Conservation (phyloP, 2,888 invertebrate species). For the Bunonema sp. region DNA sequence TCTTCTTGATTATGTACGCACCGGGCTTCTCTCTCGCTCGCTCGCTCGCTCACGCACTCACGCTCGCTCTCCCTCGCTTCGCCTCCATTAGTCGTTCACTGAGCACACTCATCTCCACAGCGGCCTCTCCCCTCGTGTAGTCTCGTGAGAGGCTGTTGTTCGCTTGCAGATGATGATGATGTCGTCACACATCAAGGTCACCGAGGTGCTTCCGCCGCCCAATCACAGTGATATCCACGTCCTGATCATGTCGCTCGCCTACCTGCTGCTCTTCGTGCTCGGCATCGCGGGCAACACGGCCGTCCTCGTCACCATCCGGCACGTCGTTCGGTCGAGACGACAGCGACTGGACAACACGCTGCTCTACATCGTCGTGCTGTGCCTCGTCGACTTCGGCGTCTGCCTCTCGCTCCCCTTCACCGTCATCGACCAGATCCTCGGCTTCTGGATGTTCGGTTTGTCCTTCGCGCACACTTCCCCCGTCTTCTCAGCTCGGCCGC, state of each 20-base stretch:
- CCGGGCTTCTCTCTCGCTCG: too few species aligned
- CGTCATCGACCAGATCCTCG: constrained; percentile 39
- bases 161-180: too few species aligned
- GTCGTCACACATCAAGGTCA: constrained; percentile 16
- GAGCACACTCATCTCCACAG: too few species aligned
- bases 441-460: constrained; percentile 44
- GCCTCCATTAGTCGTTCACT: too few species aligned
- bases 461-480: too few species aligned
- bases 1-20: too few species aligned
- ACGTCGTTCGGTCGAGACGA: constrained; percentile 19
- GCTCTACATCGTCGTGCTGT: constrained; percentile 36
- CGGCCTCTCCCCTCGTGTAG: too few species aligned
- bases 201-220: constrained; percentile 37
- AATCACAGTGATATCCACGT: constrained; percentile 35
- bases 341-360: constrained; percentile 35
- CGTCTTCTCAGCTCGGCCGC: too few species aligned
- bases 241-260: constrained; percentile 38
- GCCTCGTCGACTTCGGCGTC: constrained; percentile 40
- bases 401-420: constrained; percentile 37
- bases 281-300: constrained; percentile 40
- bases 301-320: constrained; percentile 35
- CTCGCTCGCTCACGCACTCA: too few species aligned
- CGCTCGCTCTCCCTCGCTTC: too few species aligned
- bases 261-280: constrained; percentile 32
- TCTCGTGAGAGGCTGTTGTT: too few species aligned